A percentile compares a stretch with the other conserved stretches of the same genome.
phyloP scores from a whole-genome alignment of 2,797 vertebrate genomes.

The Balearica regulorum region DNA sequence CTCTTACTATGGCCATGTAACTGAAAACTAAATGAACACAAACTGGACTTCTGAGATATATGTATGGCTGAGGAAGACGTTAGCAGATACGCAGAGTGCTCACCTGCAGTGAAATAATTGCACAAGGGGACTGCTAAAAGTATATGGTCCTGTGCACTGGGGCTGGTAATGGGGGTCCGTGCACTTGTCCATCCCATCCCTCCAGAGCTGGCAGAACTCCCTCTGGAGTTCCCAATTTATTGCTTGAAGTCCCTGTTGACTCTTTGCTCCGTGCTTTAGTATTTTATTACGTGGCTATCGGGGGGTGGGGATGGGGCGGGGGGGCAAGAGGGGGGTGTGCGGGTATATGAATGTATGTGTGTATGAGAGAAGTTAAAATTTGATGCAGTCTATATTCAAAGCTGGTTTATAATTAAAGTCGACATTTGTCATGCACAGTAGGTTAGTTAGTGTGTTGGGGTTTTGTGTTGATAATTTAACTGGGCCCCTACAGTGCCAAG shows the following conservation, averaged over 20 bases:
- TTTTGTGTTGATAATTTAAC: not conserved
- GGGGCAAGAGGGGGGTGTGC: rapidly evolving
- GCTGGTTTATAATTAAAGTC: not conserved
- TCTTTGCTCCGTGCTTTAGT: not conserved
- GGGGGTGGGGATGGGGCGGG: no score
- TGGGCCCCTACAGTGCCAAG: not conserved
- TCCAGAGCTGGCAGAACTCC: not conserved
- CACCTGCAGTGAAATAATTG: not conserved
- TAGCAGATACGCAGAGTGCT: not conserved
- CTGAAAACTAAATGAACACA: not conserved
- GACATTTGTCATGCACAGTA: not conserved
- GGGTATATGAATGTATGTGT: rapidly evolving
- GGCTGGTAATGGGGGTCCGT: not conserved
- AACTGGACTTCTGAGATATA: not conserved
- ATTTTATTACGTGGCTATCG: not conserved
- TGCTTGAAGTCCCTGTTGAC: not conserved
- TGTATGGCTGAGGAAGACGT: not conserved
- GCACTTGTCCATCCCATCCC: not conserved
- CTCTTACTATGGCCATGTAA: not conserved
- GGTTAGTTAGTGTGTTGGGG: not conserved
- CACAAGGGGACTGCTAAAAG: not conserved
- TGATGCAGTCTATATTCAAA: not conserved
- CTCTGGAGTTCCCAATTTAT: not conserved
- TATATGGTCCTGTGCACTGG: not conserved
- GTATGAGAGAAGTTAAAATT: not conserved